These are phyloP conservation scores for Iphiclides podalirius DNA, from an alignment of 2,888 invertebrate species.

Conservation along the genomic window DNA sequence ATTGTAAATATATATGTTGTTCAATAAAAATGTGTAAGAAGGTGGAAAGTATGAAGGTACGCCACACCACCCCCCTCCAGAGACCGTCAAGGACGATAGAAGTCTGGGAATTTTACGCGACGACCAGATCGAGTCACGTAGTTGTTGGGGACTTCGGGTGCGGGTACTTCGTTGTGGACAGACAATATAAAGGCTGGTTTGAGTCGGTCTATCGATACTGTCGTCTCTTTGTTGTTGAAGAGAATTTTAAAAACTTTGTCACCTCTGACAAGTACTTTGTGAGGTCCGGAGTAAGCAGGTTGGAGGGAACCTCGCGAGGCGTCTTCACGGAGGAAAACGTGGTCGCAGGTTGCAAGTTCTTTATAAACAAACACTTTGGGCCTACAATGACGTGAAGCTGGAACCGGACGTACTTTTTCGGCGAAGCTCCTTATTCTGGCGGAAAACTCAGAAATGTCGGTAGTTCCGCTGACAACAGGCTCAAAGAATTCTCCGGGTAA, in stretches of 20 bases:
- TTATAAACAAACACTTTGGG: not conserved
- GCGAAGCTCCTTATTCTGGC: conserved; percentile 10
- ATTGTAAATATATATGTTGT: too few species aligned
- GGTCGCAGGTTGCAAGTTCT: not conserved
- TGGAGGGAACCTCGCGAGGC: not conserved
- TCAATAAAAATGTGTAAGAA: too few species aligned
- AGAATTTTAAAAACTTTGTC: not conserved
- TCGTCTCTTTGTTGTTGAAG: not conserved
- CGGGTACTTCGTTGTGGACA: too few species aligned
- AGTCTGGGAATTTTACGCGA: not conserved
- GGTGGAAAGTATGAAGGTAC: too few species aligned
- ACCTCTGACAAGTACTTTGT: not conserved
- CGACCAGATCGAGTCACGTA: not conserved
- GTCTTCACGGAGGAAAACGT: not conserved
- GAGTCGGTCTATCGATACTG: not conserved
- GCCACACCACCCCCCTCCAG: not conserved
- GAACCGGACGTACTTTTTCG: not conserved
- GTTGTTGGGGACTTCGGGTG: too few species aligned
- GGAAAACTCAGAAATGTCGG: conserved; percentile 16
- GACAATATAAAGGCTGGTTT: not conserved
- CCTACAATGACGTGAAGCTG: not conserved
- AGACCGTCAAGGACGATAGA: not conserved
- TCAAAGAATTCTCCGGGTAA: conserved; percentile 30
- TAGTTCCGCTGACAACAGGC: not conserved
- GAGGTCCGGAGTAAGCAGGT: not conserved